Evolutionary conservation across 2,888 invertebrate species (phyloP), one percentile per base, ranked within the genome.

Genomic region (Antheraea yamamai): DNA sequence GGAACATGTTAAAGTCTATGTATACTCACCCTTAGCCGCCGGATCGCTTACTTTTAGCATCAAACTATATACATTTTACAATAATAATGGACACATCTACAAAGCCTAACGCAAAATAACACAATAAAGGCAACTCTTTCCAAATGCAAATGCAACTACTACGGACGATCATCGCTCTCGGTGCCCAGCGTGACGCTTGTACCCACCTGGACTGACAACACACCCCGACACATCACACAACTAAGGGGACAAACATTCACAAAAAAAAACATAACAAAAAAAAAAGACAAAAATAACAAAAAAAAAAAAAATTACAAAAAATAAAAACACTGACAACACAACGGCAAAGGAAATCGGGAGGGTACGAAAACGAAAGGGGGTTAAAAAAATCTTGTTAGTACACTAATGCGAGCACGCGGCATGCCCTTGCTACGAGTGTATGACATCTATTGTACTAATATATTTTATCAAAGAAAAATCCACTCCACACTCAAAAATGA

Each of bases 401-500:
- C 47, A 47, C 77, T 81, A 61, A 83, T 84, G 90, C 89, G 91
- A 90, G 86, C 89, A 89, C 84, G 84, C 91, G 88, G 88, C 94
- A 93, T 94, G 94, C 94, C 87, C 91, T 86, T 81, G 82, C 83
- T 84, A 87, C 84, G 82, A 84, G 83, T 88, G 83, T 88, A 83
- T 83, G 81, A 80, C 77, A 79, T 78, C 79, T 79, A 78, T 75
- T 79, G 55, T 81, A 78, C 74, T 78, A 79, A 81, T 82, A 83
- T 84, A 80, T 86, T 83, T 85, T 85, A 87, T 12, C 12, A 64
- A 66, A 89, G 86, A 89, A 90, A 92, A 92, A 93, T 94, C 94
- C 94, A 94, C 94, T 93, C 94, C 94, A 94, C 94, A 94, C 94
- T 94, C 94, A 92, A 91, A 92, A 91, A 88, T 85, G 84, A 88